Conservation (phyloP, 2,888 invertebrate genomes). For the Pyrocoelia pectoralis region DNA sequence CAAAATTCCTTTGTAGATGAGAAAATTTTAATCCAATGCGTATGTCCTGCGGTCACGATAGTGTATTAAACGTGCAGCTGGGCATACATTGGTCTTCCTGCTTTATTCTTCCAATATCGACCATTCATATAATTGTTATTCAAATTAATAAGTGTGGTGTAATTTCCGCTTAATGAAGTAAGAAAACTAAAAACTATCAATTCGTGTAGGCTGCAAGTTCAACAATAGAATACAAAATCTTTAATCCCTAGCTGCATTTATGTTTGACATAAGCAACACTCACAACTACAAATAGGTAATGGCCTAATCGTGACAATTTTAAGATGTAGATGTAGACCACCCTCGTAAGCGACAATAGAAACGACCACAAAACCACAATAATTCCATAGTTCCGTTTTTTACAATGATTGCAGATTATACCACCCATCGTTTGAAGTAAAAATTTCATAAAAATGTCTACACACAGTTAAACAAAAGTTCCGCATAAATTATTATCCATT, state of each 20-base stretch:
- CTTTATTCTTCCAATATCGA: not conserved
- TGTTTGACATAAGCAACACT: conserved; percentile 21
- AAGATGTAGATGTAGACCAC: conserved; percentile 27
- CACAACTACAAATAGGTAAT: conserved; percentile 22
- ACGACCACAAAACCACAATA: conserved; percentile 9
- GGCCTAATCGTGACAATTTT: conserved; percentile 31
- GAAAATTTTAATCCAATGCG: conserved; percentile 36
- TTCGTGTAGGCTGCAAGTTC: not conserved
- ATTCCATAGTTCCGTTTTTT: conserved; percentile 9
- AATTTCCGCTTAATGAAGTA: not conserved
- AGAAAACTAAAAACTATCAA: not conserved
- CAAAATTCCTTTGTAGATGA: conserved; percentile 3
- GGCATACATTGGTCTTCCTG: conserved; percentile 44
- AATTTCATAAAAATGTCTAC: not conserved
- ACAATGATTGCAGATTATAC: conserved; percentile 15
- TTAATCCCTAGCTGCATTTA: conserved; percentile 13
- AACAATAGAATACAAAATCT: not conserved
- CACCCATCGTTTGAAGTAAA: conserved; percentile 10
- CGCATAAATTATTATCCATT: conserved; percentile 15
- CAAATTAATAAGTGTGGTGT: not conserved
- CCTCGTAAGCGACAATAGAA: conserved; percentile 18
- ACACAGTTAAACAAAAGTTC: not conserved
- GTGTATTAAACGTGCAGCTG: conserved; percentile 39
- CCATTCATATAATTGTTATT: conserved; percentile 1
- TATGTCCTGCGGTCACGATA: conserved; percentile 41